These are phyloP conservation scores for Platorchestia sp. DNA, from an alignment of 1,140 invertebrate species.

Conservation along the genomic window DNA sequence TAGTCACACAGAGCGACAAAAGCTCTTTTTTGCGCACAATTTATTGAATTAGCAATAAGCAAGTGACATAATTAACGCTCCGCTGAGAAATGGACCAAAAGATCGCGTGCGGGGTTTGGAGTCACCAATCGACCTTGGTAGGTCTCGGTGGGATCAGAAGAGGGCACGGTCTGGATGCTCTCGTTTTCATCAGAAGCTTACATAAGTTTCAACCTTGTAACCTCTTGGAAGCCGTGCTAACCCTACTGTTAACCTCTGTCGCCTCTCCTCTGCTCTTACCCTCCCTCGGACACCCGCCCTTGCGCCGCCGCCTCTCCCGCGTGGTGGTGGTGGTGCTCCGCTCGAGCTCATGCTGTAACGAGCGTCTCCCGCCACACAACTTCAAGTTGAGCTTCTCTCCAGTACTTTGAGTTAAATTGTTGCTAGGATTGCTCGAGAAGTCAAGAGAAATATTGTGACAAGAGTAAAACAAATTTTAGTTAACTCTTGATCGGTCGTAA, in stretches of 20 bases:
- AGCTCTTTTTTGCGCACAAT: neutral
- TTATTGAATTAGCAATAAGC: neutral
- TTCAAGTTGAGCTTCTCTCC: neutral
- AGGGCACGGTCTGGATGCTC: conserved; percentile 32
- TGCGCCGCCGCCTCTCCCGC: neutral
- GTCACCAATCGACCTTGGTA: conserved; percentile 2
- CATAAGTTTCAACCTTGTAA: conserved; percentile 50
- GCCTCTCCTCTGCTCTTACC: neutral
- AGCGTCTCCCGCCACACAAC: neutral
- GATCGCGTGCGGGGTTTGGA: neutral
- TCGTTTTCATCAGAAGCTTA: conserved; percentile 41
- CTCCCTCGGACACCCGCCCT: neutral
- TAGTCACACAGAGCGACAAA: neutral
- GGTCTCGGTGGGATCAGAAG: neutral
- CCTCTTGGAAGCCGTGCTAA: conserved; percentile 50
- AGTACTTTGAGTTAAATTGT: neutral
- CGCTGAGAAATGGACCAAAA: neutral
- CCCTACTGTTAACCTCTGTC: conserved; percentile 37
- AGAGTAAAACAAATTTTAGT: neutral
- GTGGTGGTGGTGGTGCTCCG: neutral
- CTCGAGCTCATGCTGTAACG: neutral
- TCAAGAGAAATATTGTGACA: neutral
- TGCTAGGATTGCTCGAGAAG: neutral
- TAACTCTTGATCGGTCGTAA: neutral
- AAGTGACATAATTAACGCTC: neutral